A percentile compares a stretch with the other conserved stretches of the same genome.
Evolutionary conservation across 2,797 vertebrate species (phyloP).

Genomic region (Tarsius wallacei): DNA sequence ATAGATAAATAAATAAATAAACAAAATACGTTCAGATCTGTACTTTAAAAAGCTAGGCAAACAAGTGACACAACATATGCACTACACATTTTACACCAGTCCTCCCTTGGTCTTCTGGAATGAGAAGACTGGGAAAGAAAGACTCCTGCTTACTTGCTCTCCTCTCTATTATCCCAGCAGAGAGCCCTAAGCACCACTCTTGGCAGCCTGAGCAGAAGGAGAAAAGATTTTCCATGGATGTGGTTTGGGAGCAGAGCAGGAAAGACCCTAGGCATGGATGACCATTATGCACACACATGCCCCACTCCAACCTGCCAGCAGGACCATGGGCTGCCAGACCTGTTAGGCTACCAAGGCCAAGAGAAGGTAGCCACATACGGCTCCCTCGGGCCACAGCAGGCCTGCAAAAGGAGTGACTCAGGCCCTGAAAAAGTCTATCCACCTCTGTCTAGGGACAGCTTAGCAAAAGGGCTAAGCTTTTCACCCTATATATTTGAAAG

Average conservation of each 20-base stretch:
- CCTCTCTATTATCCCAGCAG: background rate
- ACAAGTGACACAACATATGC: fast-evolving
- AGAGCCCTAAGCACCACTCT: background rate
- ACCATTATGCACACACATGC: background rate
- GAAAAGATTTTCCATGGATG: background rate
- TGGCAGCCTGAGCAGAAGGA: background rate
- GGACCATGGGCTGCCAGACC: background rate
- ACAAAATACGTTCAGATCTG: background rate
- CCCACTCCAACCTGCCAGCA: background rate
- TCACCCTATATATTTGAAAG: background rate
- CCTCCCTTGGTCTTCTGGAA: background rate
- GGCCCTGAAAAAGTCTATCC: background rate
- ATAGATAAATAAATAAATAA: too few relatives aligned
- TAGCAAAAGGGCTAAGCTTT: background rate
- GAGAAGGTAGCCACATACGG: fast-evolving
- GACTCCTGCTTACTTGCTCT: background rate
- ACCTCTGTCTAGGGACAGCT: background rate
- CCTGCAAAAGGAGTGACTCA: background rate
- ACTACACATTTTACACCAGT: background rate
- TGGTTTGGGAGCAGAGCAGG: background rate
- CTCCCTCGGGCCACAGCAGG: background rate
- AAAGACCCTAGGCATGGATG: background rate
- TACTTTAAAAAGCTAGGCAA: background rate
- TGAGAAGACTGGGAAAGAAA: background rate
- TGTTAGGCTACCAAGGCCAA: background rate